These are phyloP conservation scores for Drosophila acutilabella DNA, from an alignment of 2,888 invertebrate species.

Conservation along the genomic window DNA sequence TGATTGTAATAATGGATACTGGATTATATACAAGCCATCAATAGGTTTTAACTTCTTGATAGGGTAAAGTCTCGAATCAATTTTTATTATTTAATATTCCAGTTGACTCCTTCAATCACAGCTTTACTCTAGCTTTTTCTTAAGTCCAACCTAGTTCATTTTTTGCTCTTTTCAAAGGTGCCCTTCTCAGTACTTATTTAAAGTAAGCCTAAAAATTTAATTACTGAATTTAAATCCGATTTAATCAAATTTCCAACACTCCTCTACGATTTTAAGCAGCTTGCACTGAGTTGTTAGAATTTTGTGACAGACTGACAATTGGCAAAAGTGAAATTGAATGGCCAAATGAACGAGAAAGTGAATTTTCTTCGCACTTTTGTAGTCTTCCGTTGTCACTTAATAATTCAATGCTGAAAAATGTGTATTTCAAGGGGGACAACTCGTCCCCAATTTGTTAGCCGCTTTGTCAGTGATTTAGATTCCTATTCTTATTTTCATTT, in stretches of 20 bases:
- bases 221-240: slow-evolving; percentile 64
- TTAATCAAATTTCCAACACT: slow-evolving; percentile 44
- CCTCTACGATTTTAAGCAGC: slow-evolving; percentile 25
- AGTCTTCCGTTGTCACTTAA: slow-evolving; percentile 61
- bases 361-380: slow-evolving; percentile 21
- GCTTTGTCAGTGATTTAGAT: slow-evolving; percentile 28
- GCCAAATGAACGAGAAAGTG: slow-evolving; percentile 21
- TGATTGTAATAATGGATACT: no score
- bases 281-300: slow-evolving; percentile 39
- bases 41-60: no score
- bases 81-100: no score
- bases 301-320: slow-evolving; percentile 46
- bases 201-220: not conserved
- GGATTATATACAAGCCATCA: no score
- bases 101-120: no score
- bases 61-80: no score
- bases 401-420: slow-evolving; percentile 60
- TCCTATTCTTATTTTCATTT: slow-evolving; percentile 38
- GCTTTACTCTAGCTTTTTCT: no score
- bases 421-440: slow-evolving; percentile 13
- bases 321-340: slow-evolving; percentile 42
- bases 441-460: slow-evolving; percentile 39
- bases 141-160: no score
- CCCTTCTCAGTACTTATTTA: no score
- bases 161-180: no score